Evolutionary conservation across 2,888 invertebrate species (phyloP).

Genomic region (Orthosia gracilis): DNA sequence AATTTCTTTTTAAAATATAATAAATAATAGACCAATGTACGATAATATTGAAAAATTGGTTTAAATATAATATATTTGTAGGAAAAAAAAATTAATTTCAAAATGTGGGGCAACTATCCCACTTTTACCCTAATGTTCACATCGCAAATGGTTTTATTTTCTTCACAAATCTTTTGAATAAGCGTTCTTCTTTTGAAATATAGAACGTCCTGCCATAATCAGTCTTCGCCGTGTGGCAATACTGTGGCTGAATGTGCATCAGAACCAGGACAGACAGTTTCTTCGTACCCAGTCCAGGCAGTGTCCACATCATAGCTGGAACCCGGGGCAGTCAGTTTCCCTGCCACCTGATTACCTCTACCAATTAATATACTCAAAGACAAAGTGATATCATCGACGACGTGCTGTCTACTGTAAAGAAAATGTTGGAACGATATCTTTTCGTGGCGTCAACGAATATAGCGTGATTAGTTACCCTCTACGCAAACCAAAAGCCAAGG

Average conservation of each 20-base stretch:
- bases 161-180: background rate
- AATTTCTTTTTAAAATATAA: too few species aligned
- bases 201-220: background rate
- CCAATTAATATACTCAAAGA: too few species aligned
- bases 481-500: too few species aligned
- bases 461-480: too few species aligned
- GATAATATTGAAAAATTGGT: too few species aligned
- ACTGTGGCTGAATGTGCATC: background rate
- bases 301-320: background rate
- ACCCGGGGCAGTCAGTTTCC: background rate
- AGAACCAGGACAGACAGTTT: background rate
- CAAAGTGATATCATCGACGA: background rate
- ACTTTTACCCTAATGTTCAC: too few species aligned
- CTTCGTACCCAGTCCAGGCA: background rate
- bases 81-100: too few species aligned
- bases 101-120: too few species aligned
- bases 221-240: background rate
- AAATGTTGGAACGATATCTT: background rate
- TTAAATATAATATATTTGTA: too few species aligned
- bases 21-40: too few species aligned
- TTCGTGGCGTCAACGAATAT: background rate
- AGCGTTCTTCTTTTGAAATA: background rate
- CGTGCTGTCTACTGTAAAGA: background rate
- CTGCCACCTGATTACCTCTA: too few species aligned
- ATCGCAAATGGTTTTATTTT: constrained; percentile 45